Conservation (phyloP, 2,888 invertebrate genomes). For the Ectemnius lituratus region DNA sequence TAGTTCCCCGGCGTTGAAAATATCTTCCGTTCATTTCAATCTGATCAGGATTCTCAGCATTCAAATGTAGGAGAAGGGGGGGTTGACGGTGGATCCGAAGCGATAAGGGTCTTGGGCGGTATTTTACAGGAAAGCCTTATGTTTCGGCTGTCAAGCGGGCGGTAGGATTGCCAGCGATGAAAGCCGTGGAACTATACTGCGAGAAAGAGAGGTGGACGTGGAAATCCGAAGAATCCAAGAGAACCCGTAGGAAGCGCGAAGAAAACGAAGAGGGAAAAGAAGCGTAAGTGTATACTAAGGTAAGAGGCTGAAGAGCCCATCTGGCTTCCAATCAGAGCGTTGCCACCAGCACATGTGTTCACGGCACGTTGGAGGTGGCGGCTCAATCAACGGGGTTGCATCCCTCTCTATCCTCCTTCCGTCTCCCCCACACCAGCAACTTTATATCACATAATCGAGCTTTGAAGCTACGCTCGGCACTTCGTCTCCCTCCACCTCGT, state of each 20-base stretch:
- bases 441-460: constrained; percentile 71
- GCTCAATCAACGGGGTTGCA: constrained; percentile 70
- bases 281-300: constrained; percentile 45
- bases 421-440: constrained; percentile 59
- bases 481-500: constrained; percentile 22
- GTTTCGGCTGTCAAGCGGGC: constrained; percentile 52
- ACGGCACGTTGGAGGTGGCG: constrained; percentile 65
- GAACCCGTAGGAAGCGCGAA: constrained; percentile 2
- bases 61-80: not conserved
- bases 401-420: constrained; percentile 59
- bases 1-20: no score
- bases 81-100: constrained; percentile 23
- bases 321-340: constrained; percentile 73
- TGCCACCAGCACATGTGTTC: constrained; percentile 73
- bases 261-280: constrained; percentile 8
- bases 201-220: constrained; percentile 25
- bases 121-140: constrained; percentile 42
- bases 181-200: constrained; percentile 14
- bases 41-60: constrained; percentile 26
- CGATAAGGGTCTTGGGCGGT: constrained; percentile 36
- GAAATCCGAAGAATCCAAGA: constrained; percentile 10
- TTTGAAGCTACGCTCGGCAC: constrained; percentile 42
- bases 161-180: constrained; percentile 8
- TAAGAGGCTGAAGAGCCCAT: constrained; percentile 71
- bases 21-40: constrained; percentile 31